Evolutionary conservation across 2,888 invertebrate genomes (phyloP), one percentile per base, ranked within the genome.

Genomic region (Bunonema sp.): DNA sequence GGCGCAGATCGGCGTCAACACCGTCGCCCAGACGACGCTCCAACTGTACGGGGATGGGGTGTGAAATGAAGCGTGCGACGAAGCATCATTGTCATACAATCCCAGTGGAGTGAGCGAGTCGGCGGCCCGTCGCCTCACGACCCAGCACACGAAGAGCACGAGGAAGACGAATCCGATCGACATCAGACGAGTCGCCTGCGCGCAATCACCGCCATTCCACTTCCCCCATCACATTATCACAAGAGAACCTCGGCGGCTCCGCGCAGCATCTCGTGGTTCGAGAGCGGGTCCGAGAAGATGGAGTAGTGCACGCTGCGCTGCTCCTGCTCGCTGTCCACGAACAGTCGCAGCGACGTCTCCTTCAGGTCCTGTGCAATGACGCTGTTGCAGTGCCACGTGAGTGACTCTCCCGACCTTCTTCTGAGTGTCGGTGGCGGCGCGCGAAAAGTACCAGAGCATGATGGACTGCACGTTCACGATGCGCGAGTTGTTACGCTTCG

Each of bases 191-290:
- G 60, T 66, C 1, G 64, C 64, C 45, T 53, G 35, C 37, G n/a
- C n/a, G n/a, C n/a, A n/a, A n/a, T n/a, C n/a, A n/a, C n/a, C n/a
- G n/a, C n/a, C n/a, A n/a, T n/a, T n/a, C n/a, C n/a, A n/a, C n/a
- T n/a, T n/a, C n/a, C n/a, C n/a, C n/a, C n/a, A n/a, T n/a, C n/a
- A n/a, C n/a, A n/a, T n/a, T n/a, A n/a, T n/a, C n/a, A n/a, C n/a
- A n/a, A n/a, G n/a, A n/a, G n/a, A 19, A 56, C 55, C 49, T 64
- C 63, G 20, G 63, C 47, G 4, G 64, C 64, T 23, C 65, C 65
- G 22, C 65, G 47, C 22, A 66, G 51, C 65, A 65, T 66, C 36
- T 65, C 65, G 30, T 49, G 44, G 37, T 66, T 66, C 7, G 65
- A 62, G 7, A 65, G 53, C 42, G 56, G 57, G 36, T 65, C 65